A percentile compares a stretch with the other conserved stretches of the same genome.
Evolutionary conservation across 2,797 vertebrate genomes (phyloP).

Genomic region (Streptopelia turtur): DNA sequence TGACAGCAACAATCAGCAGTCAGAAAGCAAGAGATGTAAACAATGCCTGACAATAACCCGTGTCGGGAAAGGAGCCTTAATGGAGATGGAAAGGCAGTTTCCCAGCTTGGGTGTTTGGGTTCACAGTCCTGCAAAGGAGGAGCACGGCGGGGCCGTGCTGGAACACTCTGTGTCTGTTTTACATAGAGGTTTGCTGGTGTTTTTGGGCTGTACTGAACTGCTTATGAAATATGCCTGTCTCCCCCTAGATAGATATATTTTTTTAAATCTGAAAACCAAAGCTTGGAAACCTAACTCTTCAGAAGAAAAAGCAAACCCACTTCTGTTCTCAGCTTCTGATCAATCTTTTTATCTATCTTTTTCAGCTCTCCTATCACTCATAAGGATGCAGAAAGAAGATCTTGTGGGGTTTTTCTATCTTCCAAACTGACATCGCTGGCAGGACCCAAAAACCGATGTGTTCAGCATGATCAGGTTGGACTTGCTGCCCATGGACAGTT

Average conservation of each 20-base stretch:
- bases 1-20: background rate
- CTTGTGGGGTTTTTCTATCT: background rate
- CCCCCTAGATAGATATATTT: background rate
- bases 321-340: background rate
- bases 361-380: background rate
- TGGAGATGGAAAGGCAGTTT: background rate
- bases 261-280: background rate
- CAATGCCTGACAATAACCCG: background rate
- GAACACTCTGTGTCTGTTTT: fast-evolving
- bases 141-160: fast-evolving
- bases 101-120: background rate
- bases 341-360: background rate
- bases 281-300: background rate
- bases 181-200: background rate
- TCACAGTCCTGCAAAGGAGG: fast-evolving
- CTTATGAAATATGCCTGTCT: background rate
- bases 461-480: background rate
- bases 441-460: background rate
- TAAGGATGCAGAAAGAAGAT: background rate
- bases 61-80: background rate
- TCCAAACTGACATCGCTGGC: background rate
- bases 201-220: background rate
- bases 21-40: background rate
- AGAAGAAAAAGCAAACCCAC: fast-evolving
- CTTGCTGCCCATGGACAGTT: background rate